phyloP scores from a whole-genome alignment of 1,140 invertebrate genomes.

The Xylocopa sonorina region DNA sequence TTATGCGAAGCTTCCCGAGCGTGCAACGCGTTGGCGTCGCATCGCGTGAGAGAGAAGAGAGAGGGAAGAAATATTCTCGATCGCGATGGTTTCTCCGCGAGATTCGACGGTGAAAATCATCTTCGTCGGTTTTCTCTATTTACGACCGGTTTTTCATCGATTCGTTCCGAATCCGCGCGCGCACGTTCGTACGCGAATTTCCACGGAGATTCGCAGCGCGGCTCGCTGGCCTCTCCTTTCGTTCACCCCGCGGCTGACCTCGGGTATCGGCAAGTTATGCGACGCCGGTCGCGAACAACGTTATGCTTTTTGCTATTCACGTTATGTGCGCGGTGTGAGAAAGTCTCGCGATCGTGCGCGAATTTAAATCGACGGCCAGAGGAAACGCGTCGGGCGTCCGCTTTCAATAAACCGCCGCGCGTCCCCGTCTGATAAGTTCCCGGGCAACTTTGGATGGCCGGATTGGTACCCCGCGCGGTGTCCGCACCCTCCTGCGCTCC shows the following conservation, averaged over 20 bases:
- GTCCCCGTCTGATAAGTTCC: neutral
- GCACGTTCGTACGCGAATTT: neutral
- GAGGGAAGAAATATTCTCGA: too few species aligned
- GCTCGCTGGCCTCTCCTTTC: neutral
- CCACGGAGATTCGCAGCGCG: neutral
- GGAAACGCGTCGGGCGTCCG: conserved; percentile 10
- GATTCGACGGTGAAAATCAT: neutral
- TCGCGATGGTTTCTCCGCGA: neutral
- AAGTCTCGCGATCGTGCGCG: neutral
- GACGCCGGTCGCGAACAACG: neutral
- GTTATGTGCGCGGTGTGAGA: conserved; percentile 6
- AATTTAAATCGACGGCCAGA: conserved; percentile 8
- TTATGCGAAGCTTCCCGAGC: neutral
- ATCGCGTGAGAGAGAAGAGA: conserved; percentile 20
- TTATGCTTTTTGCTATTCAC: neutral
- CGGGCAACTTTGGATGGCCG: neutral
- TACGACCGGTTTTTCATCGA: too few species aligned
- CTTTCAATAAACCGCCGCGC: conserved; percentile 34
- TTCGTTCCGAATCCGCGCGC: neutral
- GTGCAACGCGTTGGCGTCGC: conserved; percentile 6
- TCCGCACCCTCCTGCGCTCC: neutral
- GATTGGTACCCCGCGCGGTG: too few species aligned
- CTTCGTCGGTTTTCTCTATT: too few species aligned
- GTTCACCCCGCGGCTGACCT: neutral
- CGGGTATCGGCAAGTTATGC: neutral